These are phyloP conservation scores for Synergus japonicus DNA, from an alignment of 2,888 invertebrate species.

Conservation along the genomic window DNA sequence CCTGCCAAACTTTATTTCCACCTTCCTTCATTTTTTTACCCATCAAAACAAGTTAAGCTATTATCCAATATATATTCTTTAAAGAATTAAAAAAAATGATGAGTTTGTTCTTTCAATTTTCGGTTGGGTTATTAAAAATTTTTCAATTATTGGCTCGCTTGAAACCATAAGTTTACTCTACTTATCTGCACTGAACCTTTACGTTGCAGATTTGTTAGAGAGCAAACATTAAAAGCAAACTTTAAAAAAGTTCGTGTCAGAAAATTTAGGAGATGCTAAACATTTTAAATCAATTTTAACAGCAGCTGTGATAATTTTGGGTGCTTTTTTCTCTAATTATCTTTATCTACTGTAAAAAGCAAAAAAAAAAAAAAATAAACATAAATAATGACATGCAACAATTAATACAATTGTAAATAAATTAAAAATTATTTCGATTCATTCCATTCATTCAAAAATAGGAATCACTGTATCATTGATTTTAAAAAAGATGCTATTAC, in stretches of 20 bases:
- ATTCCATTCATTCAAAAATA: not conserved
- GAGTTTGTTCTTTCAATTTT: not conserved
- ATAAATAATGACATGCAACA: not conserved
- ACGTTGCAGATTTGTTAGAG: not conserved
- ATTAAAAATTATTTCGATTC: not conserved
- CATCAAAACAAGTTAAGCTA: no score
- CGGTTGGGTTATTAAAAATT: not conserved
- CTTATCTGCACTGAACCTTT: not conserved
- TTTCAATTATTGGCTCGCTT: not conserved
- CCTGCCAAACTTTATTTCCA: not conserved
- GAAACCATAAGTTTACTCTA: no score
- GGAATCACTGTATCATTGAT: not conserved
- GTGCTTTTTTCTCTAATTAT: not conserved
- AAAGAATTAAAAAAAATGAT: no score
- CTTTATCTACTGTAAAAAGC: no score
- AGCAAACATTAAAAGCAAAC: not conserved
- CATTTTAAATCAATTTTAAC: not conserved
- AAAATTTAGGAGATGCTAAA: not conserved
- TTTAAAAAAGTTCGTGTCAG: not conserved
- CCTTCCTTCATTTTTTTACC: no score
- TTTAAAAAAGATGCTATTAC: conserved; percentile 20
- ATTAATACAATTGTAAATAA: not conserved
- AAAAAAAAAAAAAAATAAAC: not conserved
- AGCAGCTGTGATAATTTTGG: not conserved
- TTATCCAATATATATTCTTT: no score